Evolutionary conservation across 92 coral and sea anemone species (phyloP).

Genomic region (Pocillopora grandis): DNA sequence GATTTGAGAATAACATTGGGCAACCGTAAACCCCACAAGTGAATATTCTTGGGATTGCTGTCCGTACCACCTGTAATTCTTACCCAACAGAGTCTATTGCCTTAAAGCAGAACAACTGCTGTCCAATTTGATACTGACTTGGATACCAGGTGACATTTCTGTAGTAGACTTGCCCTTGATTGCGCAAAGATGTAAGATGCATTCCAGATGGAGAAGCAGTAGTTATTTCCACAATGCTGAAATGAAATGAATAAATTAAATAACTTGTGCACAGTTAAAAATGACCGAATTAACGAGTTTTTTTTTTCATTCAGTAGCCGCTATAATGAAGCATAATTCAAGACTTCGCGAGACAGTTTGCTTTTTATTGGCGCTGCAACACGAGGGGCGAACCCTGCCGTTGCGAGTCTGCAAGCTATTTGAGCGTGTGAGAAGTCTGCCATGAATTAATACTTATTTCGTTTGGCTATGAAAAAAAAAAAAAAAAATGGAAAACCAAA

Average conservation of each 20-base stretch:
- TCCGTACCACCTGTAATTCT: conserved; percentile 18
- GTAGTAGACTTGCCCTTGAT: conserved; percentile 22
- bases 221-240: conserved; percentile 42
- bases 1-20: background rate
- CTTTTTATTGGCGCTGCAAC: too few relatives aligned
- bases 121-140: conserved; percentile 29
- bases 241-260: background rate
- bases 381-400: too few relatives aligned
- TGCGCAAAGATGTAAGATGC: conserved; percentile 10
- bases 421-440: too few relatives aligned
- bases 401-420: too few relatives aligned
- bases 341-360: too few relatives aligned
- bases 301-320: rapidly evolving
- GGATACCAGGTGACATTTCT: conserved; percentile 48
- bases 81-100: conserved; percentile 36
- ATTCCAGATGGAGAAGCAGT: conserved; percentile 49
- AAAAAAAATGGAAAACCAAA: too few relatives aligned
- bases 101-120: conserved; percentile 53
- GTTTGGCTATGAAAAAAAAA: background rate
- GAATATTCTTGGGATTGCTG: background rate
- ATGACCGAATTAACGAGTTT: too few relatives aligned
- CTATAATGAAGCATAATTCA: too few relatives aligned
- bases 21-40: conserved; percentile 21
- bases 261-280: too few relatives aligned
- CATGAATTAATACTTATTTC: rapidly evolving